A percentile compares a stretch with the other conserved stretches of the same genome.
phyloP scores from a whole-genome alignment of 2,113 vertebrate genomes.

The Brachypodius melanocephalos region DNA sequence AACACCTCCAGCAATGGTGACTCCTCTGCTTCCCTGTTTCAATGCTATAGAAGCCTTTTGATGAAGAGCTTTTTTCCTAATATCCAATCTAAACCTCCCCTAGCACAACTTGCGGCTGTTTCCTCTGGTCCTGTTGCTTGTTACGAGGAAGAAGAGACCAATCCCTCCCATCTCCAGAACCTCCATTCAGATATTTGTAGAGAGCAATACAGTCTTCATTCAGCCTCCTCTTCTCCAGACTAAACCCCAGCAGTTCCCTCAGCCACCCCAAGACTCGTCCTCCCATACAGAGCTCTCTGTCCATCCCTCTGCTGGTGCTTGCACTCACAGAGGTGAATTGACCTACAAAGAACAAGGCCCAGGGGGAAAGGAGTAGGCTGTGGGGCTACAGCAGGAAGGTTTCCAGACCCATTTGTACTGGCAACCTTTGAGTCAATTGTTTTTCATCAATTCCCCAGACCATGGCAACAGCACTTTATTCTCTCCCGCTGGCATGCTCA shows the following conservation, averaged over 20 bases:
- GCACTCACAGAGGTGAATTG: rapidly evolving
- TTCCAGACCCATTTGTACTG: neutral
- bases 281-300: neutral
- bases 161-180: neutral
- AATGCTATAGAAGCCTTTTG: neutral
- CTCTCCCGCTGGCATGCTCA: neutral
- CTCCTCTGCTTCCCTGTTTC: neutral
- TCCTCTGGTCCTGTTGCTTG: neutral
- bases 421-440: neutral
- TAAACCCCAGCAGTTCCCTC: neutral
- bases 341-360: neutral
- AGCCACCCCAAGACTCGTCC: neutral
- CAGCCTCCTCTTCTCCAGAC: neutral
- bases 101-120: neutral
- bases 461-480: neutral
- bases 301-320: neutral
- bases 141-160: neutral
- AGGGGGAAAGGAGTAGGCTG: neutral
- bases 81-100: neutral
- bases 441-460: neutral
- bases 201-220: rapidly evolving
- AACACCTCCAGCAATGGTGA: neutral
- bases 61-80: neutral
- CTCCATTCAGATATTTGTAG: neutral
- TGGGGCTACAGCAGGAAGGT: neutral